These are phyloP conservation scores for Halocynthia aurantium DNA, from an alignment of 23 tunicate species.

Conservation along the genomic window DNA sequence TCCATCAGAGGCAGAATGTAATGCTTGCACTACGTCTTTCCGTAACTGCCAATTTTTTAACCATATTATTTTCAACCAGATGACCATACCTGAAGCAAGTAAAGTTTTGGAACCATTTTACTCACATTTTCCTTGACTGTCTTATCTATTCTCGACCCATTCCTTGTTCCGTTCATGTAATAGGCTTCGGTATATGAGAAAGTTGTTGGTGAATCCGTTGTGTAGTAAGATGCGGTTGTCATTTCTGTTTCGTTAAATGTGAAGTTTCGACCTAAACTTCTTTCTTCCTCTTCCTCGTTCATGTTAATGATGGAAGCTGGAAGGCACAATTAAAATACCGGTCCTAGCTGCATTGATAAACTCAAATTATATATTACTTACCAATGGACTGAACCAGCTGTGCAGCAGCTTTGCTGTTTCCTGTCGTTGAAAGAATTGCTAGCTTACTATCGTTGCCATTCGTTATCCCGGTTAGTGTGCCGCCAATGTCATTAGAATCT, in stretches of 20 bases:
- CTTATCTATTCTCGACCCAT: constrained; percentile 1
- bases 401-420: constrained; percentile 96
- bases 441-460: constrained; percentile 87
- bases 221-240: not conserved
- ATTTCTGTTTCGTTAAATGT: constrained; percentile 4
- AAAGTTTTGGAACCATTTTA: not conserved
- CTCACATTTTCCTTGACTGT: constrained; percentile 16
- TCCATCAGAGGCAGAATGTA: constrained; percentile 60
- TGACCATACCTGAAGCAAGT: not conserved
- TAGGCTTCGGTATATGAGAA: not conserved
- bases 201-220: constrained; percentile 4
- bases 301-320: constrained; percentile 20
- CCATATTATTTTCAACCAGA: too few species aligned
- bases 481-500: constrained; percentile 44
- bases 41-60: too few species aligned
- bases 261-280: not conserved
- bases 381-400: constrained; percentile 92
- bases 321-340: not conserved
- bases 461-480: constrained; percentile 64
- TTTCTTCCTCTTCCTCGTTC: constrained; percentile 21
- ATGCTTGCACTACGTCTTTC: constrained; percentile 61
- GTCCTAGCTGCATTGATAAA: too few species aligned
- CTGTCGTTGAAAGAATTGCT: constrained; percentile 78
- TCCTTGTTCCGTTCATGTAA: constrained; percentile 3
- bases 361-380: constrained; percentile 16